phyloP scores from a whole-genome alignment of 2,888 invertebrate genomes.

The Campoletis raptor region DNA sequence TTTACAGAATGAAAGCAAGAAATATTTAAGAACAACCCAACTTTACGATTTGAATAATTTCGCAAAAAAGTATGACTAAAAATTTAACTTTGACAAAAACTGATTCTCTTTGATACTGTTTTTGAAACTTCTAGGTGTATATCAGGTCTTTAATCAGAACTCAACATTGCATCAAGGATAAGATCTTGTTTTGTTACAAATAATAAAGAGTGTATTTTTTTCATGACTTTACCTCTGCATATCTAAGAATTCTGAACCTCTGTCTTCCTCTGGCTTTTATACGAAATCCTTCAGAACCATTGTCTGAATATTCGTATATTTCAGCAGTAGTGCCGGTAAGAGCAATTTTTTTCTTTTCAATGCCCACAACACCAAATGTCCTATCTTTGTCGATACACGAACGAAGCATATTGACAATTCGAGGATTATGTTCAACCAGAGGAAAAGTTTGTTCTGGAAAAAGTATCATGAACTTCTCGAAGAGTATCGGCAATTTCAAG shows the following conservation, averaged over 20 bases:
- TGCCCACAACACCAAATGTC: conserved; percentile 88
- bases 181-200: not conserved
- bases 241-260: conserved; percentile 88
- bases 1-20: too few species aligned
- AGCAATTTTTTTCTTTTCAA: conserved; percentile 82
- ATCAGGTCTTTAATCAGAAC: not conserved
- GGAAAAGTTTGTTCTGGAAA: conserved; percentile 94
- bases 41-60: too few species aligned
- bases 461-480: conserved; percentile 88
- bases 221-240: conserved; percentile 68
- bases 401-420: conserved; percentile 87
- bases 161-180: not conserved
- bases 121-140: too few species aligned
- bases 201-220: not conserved
- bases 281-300: conserved; percentile 86
- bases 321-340: conserved; percentile 81
- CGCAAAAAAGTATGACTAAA: too few species aligned
- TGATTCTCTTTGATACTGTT: too few species aligned
- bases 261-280: conserved; percentile 92
- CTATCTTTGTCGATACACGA: conserved; percentile 87
- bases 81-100: too few species aligned
- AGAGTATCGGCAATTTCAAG: conserved; percentile 87
- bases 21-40: too few species aligned
- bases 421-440: conserved; percentile 87
- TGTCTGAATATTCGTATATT: conserved; percentile 87